Base-by-base conservation (phyloP, 1,140 invertebrate species). In the Palaemon carinicauda region DNA sequence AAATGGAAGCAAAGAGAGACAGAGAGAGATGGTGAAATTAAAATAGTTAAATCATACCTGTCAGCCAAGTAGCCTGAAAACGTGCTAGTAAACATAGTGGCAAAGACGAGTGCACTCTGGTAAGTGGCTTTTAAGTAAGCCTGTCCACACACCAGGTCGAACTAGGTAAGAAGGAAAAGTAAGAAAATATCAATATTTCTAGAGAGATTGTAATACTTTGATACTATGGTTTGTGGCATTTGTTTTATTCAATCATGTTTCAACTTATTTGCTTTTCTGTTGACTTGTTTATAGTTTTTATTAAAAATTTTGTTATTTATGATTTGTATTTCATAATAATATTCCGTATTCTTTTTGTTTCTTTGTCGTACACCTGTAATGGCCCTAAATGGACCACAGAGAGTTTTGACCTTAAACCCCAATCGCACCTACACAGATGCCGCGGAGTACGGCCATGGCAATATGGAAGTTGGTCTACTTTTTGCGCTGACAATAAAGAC, bases 21-120 rank as follows among this genome's bases (percentile, higher is more conserved):
- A 19, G 0, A 4, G 15, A 78, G 5, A 15, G 17, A n/a, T n/a
- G n/a, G n/a, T n/a, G n/a, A n/a, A n/a, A n/a, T n/a, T n/a, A n/a
- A n/a, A n/a, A n/a, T n/a, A n/a, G 21, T 24, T 19, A 41, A 53
- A 52, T 17, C 82, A 0, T 85, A 85, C 83, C 24, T 85, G 54
- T 85, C 83, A 2, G 83, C 83, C 24, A 65, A 12, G 41, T 78
- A 85, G 14, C 83, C 83, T 17, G 52, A 50, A 17, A 79, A 41
- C 1, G 71, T 21, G 56, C 74, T 79, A 15, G 74, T 65, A 60
- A 78, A 71, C 31, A 85, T 71, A 9, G 83, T 52, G 5, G 83
- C 51, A 27, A 84, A 65, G 12, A 51, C 41, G 73, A 65, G 60
- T 12, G 77, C 29, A 21, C 73, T 77, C 82, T 84, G 82, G 41